Base-by-base conservation (phyloP, 2,888 invertebrate species). In the Patella ulyssiponensis region DNA sequence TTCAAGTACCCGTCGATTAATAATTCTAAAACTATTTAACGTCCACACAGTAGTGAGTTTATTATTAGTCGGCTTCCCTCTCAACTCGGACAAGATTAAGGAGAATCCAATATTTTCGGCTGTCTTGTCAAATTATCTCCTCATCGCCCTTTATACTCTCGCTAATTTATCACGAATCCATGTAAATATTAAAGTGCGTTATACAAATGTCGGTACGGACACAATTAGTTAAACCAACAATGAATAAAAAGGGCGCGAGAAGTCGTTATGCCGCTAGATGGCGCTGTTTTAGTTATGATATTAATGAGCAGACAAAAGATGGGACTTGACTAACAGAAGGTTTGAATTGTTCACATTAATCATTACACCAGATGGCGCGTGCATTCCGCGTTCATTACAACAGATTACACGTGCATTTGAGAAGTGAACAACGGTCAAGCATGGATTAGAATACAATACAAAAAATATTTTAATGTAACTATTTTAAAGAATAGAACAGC, bases 331-430 rank as follows among this genome's bases (percentile, higher is more conserved):
- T 64, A 23, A 64, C 23, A 64, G 20, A 64, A 64, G 20, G 64
- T 64, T 64, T 12, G 2, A 20, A 64, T 23, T 64, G 23, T 64
- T 64, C 23, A 20, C 64, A 1, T 64, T 64, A 12, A 23, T 64
- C 20, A 23, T 64, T 20, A 64, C 64, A 64, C 64, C 64, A 64
- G 64, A 64, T 64, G 64, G 64, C 64, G 64, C 64, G 64, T 64
- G 64, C 64, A 64, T 64, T 64, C 23, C 64, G 14, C 12, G 20
- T 64, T 20, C 44, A 44, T 44, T 44, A 44, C 44, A 44, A 44
- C 44, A 44, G 44, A 44, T 44, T 44, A 44, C 44, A 44, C 44
- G 9, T 44, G 44, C 44, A 44, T 44, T 1, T 44, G 44, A 44
- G 44, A 7, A 44, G 44, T 44, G 44, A 44, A 44, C 44, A 44